Evolutionary conservation across 2,113 vertebrate genomes (phyloP).

Genomic region (Anolis sagrei): DNA sequence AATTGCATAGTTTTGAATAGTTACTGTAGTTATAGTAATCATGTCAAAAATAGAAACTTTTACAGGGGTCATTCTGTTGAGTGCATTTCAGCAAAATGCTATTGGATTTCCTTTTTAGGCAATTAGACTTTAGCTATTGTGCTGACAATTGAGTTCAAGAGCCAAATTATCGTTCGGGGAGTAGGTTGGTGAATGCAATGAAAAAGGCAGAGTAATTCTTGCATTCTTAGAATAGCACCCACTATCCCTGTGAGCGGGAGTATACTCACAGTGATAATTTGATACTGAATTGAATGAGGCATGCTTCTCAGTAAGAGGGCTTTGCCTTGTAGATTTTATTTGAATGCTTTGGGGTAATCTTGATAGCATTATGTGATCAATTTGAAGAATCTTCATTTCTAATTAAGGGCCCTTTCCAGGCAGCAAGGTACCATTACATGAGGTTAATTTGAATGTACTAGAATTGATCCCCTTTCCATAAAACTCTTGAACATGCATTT

Average conservation of each 20-base stretch:
- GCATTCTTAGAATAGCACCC: too few relatives aligned
- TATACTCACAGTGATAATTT: constrained; percentile 34
- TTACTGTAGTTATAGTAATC: constrained; percentile 70
- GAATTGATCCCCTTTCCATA: not conserved
- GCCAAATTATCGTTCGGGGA: too few relatives aligned
- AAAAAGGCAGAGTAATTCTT: too few relatives aligned
- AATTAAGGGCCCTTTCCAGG: not conserved
- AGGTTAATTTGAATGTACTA: not conserved
- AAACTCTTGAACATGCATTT: not conserved
- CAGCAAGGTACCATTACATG: not conserved
- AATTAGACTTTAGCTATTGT: too few relatives aligned
- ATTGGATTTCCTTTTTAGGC: too few relatives aligned
- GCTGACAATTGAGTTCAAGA: too few relatives aligned
- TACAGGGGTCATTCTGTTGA: not conserved
- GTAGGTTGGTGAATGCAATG: too few relatives aligned
- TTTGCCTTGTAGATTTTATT: not conserved
- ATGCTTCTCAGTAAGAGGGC: not conserved
- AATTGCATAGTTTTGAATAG: constrained; percentile 55
- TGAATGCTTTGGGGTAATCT: not conserved
- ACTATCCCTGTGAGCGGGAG: not conserved
- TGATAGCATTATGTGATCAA: not conserved
- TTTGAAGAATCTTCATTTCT: constrained; percentile 5
- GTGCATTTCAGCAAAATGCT: too few relatives aligned
- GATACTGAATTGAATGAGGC: not conserved
- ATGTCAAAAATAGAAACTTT: constrained; percentile 42